Conservation (phyloP, 2,797 vertebrate species). For the Notolabrus celidotus region DNA sequence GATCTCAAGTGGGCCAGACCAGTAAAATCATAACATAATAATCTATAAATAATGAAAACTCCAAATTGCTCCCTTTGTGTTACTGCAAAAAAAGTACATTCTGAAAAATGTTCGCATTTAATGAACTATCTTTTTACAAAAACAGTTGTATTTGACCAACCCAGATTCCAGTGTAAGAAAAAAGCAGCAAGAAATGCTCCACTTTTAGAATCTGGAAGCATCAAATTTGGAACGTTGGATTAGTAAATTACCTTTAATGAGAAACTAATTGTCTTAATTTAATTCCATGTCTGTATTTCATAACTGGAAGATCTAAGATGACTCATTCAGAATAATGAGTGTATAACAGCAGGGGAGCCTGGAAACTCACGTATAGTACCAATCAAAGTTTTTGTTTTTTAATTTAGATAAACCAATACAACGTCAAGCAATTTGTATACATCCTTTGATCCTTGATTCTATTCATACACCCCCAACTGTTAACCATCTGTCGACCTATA, state of each 20-base stretch:
- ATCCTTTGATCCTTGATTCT: background rate
- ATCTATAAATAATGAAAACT: too few species aligned
- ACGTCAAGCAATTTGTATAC: background rate
- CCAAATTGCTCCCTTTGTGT: too few species aligned
- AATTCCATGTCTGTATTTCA: background rate
- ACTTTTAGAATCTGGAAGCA: background rate
- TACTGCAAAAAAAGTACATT: too few species aligned
- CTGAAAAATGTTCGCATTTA: too few species aligned
- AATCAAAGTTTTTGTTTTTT: background rate
- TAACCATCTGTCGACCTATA: background rate
- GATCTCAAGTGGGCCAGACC: too few species aligned
- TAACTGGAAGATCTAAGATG: background rate
- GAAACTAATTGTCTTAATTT: background rate
- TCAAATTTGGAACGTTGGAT: background rate
- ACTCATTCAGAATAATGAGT: conserved; percentile 1
- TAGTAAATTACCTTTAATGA: conserved; percentile 13
- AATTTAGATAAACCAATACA: background rate
- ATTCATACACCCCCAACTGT: conserved; percentile 1
- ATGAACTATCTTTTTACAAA: too few species aligned
- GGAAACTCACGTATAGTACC: background rate
- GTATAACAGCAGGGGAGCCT: background rate
- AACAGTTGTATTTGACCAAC: too few species aligned
- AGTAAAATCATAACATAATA: too few species aligned
- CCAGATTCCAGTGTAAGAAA: too few species aligned
- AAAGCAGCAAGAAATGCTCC: background rate